Percentiles rank a stretch among this genome's conserved stretches.
phyloP scores from a whole-genome alignment of 2,888 invertebrate genomes.

The Aleiodes alternator region DNA sequence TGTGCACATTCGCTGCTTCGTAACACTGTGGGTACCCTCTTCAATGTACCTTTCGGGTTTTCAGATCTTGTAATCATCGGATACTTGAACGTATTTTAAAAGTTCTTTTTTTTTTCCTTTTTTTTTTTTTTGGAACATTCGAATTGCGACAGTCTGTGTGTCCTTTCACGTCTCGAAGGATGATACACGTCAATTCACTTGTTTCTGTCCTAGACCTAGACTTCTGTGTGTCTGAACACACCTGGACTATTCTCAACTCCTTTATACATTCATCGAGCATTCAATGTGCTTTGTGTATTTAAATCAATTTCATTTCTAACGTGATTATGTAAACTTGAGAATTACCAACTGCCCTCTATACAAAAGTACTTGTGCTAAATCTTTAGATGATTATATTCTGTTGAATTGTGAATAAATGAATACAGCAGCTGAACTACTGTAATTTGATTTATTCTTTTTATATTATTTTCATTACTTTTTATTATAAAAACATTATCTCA shows the following conservation, averaged over 20 bases:
- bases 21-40: constrained; percentile 15
- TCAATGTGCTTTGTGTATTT: neutral
- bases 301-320: constrained; percentile 16
- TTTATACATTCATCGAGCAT: neutral
- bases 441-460: constrained; percentile 11
- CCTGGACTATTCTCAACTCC: neutral
- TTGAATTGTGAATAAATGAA: neutral
- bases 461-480: neutral
- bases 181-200: constrained; percentile 20
- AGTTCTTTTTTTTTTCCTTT: neutral
- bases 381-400: neutral
- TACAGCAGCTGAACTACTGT: neutral
- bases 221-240: constrained; percentile 36
- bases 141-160: constrained; percentile 53
- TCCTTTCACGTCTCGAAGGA: constrained; percentile 50
- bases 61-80: constrained; percentile 30
- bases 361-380: neutral
- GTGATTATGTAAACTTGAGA: constrained; percentile 43
- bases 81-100: neutral
- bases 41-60: constrained; percentile 23
- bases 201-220: constrained; percentile 65
- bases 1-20: constrained; percentile 16
- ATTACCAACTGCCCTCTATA: constrained; percentile 33
- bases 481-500: constrained; percentile 9
- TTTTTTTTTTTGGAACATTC: constrained; percentile 36